Base-by-base conservation (phyloP, 1,140 invertebrate genomes). In the Dreissena polymorpha region DNA sequence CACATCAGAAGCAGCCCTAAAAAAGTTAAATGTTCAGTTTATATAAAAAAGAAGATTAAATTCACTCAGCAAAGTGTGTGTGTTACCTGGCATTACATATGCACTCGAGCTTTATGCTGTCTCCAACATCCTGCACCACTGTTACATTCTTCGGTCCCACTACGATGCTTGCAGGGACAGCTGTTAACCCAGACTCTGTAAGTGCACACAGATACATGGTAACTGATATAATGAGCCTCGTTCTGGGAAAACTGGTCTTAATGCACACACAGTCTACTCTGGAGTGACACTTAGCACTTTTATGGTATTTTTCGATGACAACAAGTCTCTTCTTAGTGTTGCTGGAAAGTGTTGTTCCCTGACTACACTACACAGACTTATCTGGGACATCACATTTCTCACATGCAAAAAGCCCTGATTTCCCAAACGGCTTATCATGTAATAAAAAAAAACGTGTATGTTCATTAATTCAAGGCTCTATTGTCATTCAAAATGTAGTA, bases 1-100 rank as follows among this genome's bases (percentile, higher is more conserved):
- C 39, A 39, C n/a, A 39, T 39, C 3, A 39, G 39, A 5, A 5
- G 39, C 39, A 39, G 39, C 39, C 39, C 39, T 39, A 5, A 39
- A 8, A 39, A 39, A 39, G 39, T 39, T 39, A 39, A 39, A 39
- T 5, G 2, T 39, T 5, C 39, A 39, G 39, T 39, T 8, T 39
- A 39, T 39, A 39, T 39, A 2, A 2, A 39, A 5, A 39, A 39
- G 2, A 39, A 39, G 39, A 39, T 39, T 39, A 39, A 39, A 39
- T 39, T 39, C 39, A 39, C 2, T 2, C 39, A 5, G 39, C 39
- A 39, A 39, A 39, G 39, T 5, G 2, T 39, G 76, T 6, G 72
- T 86, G 83, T 87, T 93, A 95, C 95, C 95, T 95, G 0, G 97
- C 97, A 93, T 98, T 99, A 13, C 97, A 97, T 83, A 99, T 96